Evolutionary conservation across 2,797 vertebrate species (phyloP).

Genomic region (Knipowitschia caucasica): DNA sequence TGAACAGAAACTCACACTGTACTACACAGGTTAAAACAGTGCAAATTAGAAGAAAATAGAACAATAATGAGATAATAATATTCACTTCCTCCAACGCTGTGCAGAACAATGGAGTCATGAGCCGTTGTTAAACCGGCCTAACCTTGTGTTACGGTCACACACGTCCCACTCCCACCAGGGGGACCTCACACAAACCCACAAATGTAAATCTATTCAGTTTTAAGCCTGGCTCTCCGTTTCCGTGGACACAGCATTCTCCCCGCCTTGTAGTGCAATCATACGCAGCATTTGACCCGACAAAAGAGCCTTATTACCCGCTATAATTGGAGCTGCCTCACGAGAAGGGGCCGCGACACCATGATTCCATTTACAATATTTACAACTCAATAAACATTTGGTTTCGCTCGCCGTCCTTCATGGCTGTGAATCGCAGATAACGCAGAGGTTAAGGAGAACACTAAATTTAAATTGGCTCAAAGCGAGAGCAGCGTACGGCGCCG

Average conservation of each 20-base stretch:
- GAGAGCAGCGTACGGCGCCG: slow-evolving; percentile 58
- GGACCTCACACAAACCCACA: not conserved
- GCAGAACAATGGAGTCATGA: too few species aligned
- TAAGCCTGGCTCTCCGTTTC: slow-evolving; percentile 12
- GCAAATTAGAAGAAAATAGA: too few species aligned
- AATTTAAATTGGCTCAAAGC: slow-evolving; percentile 70
- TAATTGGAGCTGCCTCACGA: slow-evolving; percentile 69
- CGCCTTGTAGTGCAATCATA: slow-evolving; percentile 45
- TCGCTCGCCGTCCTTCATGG: slow-evolving; percentile 67
- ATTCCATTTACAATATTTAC: slow-evolving; percentile 77
- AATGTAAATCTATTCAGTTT: not conserved
- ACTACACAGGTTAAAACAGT: too few species aligned
- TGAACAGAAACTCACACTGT: too few species aligned
- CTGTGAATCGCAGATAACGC: slow-evolving; percentile 66
- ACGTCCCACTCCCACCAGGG: not conserved
- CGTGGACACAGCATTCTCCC: slow-evolving; percentile 12
- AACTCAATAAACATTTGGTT: slow-evolving; percentile 75
- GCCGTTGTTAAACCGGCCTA: too few species aligned
- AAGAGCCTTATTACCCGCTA: slow-evolving; percentile 67
- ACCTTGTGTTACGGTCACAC: too few species aligned
- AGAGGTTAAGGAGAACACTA: slow-evolving; percentile 68
- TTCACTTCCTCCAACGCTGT: too few species aligned
- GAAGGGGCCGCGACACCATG: slow-evolving; percentile 53
- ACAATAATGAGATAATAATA: too few species aligned
- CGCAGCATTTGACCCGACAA: slow-evolving; percentile 65